Evolutionary conservation across 2,113 vertebrate species (phyloP).

Genomic region (Siphamia tubifer): DNA sequence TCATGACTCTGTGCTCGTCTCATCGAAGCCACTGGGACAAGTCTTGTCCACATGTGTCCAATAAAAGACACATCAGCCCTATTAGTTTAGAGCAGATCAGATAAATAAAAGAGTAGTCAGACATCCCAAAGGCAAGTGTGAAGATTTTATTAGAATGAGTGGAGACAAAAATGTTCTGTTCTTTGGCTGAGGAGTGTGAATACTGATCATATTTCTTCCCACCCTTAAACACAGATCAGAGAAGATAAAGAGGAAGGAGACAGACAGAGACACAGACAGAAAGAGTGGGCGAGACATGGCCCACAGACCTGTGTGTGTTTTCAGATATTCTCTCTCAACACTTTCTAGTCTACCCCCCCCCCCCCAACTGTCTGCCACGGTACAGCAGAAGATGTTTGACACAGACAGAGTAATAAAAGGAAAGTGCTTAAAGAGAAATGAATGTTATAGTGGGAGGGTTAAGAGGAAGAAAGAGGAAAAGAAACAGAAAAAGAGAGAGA

Average conservation of each 20-base stretch:
- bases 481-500: not conserved
- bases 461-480: not conserved
- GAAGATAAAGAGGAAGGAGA: not conserved
- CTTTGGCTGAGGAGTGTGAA: constrained; percentile 21
- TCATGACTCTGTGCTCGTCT: too few species aligned
- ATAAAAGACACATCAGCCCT: not conserved
- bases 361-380: not conserved
- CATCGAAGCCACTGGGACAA: not conserved
- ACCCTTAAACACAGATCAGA: constrained; percentile 20
- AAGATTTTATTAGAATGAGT: constrained; percentile 10
- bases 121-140: not conserved
- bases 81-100: not conserved
- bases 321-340: not conserved
- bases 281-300: constrained; percentile 12
- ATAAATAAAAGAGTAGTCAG: not conserved
- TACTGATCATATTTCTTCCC: constrained; percentile 13
- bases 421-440: constrained; percentile 14
- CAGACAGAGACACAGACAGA: not conserved
- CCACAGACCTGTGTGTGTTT: constrained; percentile 5
- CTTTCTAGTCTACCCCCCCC: not conserved
- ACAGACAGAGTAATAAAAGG: constrained; percentile 29
- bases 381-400: constrained; percentile 36
- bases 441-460: constrained; percentile 10
- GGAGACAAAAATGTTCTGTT: not conserved
- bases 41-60: not conserved